Base-by-base conservation (phyloP, 2,797 vertebrate genomes). In the Melopsittacus undulatus region DNA sequence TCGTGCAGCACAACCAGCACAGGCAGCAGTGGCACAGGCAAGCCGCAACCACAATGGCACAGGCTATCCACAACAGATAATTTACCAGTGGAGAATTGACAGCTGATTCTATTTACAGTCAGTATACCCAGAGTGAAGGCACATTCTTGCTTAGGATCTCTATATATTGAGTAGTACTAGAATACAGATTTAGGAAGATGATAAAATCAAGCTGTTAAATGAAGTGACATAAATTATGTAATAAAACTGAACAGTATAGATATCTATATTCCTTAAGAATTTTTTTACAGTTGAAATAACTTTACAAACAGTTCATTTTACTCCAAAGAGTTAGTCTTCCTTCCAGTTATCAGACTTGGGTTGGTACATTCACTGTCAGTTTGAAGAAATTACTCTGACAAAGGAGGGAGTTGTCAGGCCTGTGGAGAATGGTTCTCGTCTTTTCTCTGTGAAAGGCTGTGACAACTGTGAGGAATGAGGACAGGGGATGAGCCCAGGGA, bases 361-460 rank as follows among this genome's bases (percentile, higher is more conserved):
- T 15, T 69, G 36, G 34, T 91, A 81, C 48, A 26, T 46, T 80
- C 79, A 48, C 43, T 94, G 77, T 81, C 82, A 79, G 63, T 45
- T 49, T 84, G 38, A 87, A 92, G 80, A 83, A 90, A 78, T 27
- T 0, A 68, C 46, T 92, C 46, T 88, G 82, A 94, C 80, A 95
- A 92, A 80, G 68, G 36, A 86, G 20, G 19, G 80, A 86, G 51
- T 43, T 90, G 77, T 76, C 82, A 77, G 57, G 38, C 84, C 95
- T 63, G 7, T 13, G 20, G 79, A 83, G 52, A 94, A 90, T 4
- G 13, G 57, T 40, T 94, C 77, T 90, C 32, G 6, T 46, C 42
- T 86, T 78, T 88, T 66, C 76, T 83, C 49, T 74, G 57, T 62
- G 82, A 94, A 93, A 84, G 80, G 34, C 54, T 6, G 2, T 40